These are phyloP conservation scores for Delphinapterus leucas DNA, from an alignment of 2,113 vertebrate species.

Conservation along the genomic window DNA sequence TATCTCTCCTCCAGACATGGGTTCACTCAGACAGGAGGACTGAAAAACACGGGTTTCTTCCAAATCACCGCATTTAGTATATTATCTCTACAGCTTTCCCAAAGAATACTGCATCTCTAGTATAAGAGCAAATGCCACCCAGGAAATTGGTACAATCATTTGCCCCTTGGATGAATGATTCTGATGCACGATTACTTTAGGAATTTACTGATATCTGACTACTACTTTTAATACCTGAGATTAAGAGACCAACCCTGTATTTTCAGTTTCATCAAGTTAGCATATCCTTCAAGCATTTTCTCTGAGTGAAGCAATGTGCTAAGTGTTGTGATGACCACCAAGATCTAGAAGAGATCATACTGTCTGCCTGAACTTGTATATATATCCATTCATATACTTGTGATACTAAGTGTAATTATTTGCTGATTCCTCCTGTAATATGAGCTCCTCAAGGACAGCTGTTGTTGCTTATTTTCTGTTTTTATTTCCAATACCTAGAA, in stretches of 20 bases:
- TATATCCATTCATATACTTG: neutral
- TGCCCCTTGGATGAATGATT: neutral
- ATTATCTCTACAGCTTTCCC: neutral
- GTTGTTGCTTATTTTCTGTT: neutral
- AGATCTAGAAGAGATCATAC: neutral
- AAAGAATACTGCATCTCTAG: neutral
- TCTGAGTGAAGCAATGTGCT: neutral
- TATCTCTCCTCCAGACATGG: neutral
- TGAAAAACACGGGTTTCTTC: neutral
- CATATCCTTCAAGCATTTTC: neutral
- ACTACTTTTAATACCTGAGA: neutral
- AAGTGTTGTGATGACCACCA: neutral
- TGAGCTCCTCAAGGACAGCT: neutral
- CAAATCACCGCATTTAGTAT: neutral
- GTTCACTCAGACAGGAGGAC: neutral
- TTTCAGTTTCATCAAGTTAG: neutral
- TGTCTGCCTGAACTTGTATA: neutral
- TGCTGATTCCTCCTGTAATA: neutral
- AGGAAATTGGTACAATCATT: neutral
- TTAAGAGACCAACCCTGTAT: neutral
- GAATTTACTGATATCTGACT: neutral
- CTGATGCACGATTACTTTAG: neutral
- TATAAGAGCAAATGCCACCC: neutral
- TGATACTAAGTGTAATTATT: neutral
- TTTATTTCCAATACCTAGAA: neutral